These are phyloP conservation scores for Platycnemis pennipes DNA, from an alignment of 2,888 invertebrate genomes.

Conservation along the genomic window DNA sequence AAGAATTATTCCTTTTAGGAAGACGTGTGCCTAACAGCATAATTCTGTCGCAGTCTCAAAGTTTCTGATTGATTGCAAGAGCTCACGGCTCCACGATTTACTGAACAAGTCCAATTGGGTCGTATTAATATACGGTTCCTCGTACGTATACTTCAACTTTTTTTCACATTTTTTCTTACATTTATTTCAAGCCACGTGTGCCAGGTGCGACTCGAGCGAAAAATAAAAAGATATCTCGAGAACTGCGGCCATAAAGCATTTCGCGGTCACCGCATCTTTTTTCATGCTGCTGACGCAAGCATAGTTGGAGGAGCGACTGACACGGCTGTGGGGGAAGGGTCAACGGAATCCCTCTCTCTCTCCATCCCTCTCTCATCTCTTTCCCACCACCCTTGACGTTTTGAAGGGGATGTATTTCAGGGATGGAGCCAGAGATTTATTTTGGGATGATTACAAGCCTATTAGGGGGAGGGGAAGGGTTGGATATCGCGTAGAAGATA, in stretches of 20 bases:
- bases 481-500: not conserved
- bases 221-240: not conserved
- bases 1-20: no score
- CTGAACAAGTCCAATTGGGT: no score
- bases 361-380: not conserved
- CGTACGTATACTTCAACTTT: not conserved
- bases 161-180: not conserved
- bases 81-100: no score
- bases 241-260: constrained; percentile 4
- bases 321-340: not conserved
- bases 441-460: not conserved
- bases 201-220: not conserved
- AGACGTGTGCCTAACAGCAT: no score
- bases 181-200: not conserved
- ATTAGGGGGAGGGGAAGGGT: constrained; percentile 13
- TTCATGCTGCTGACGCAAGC: not conserved
- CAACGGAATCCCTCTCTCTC: not conserved
- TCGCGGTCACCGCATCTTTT: not conserved
- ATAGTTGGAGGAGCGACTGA: not conserved
- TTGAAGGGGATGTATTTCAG: constrained; percentile 32
- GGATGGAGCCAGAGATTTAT: constrained; percentile 2
- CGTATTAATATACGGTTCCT: no score
- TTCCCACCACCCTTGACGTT: not conserved
- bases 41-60: no score
- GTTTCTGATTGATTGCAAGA: no score